Percentiles rank a stretch among this genome's conserved stretches.
phyloP scores from a whole-genome alignment of 2,113 vertebrate species.

The Sitta europaea region DNA sequence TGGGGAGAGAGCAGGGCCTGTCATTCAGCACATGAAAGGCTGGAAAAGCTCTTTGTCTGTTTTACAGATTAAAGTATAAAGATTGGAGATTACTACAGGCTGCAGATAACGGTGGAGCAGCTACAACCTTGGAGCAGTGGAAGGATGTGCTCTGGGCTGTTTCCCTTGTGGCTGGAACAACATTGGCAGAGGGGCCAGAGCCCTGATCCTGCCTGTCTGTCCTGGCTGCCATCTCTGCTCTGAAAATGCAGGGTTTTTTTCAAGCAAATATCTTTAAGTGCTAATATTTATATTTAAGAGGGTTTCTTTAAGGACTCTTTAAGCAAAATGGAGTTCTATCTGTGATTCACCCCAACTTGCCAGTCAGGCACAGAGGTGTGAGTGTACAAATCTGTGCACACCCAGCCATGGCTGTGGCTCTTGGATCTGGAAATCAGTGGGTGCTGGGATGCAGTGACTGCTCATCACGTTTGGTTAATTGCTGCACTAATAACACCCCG shows the following conservation, averaged over 20 bases:
- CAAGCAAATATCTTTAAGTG: not conserved
- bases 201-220: not conserved
- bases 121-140: not conserved
- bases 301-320: not conserved
- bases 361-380: slow-evolving; percentile 50
- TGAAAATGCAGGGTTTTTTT: not conserved
- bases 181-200: not conserved
- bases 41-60: slow-evolving; percentile 18
- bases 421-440: slow-evolving; percentile 49
- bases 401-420: not conserved
- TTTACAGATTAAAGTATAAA: slow-evolving; percentile 8
- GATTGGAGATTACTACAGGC: not conserved
- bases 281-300: not conserved
- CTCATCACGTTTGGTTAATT: slow-evolving; percentile 65
- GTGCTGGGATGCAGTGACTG: slow-evolving; percentile 30
- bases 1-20: not conserved
- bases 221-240: not conserved
- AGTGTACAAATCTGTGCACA: not conserved
- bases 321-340: slow-evolving; percentile 8
- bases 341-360: slow-evolving; percentile 59
- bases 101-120: not conserved
- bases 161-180: not conserved
- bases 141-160: not conserved
- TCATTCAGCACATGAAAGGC: slow-evolving; percentile 29
- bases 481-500: slow-evolving; percentile 48